These are phyloP conservation scores for Ellobium chinense DNA, from an alignment of 2,888 invertebrate genomes.

Conservation along the genomic window DNA sequence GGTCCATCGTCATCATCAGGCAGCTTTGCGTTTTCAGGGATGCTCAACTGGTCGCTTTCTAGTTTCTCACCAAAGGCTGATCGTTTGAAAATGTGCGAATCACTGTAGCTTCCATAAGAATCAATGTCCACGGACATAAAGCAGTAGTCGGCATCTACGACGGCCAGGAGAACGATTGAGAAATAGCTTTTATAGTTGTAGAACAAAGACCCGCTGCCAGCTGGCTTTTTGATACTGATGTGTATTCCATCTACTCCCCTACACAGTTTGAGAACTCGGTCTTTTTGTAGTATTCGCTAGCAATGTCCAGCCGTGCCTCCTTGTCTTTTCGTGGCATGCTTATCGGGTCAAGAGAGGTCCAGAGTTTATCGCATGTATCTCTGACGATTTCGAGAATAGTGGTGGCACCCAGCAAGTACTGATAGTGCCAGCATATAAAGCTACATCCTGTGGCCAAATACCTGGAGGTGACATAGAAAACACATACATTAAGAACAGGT, in stretches of 20 bases:
- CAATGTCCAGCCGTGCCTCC: background rate
- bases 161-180: background rate
- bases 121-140: constrained; percentile 1
- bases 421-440: background rate
- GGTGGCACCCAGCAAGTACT: background rate
- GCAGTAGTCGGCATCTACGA: background rate
- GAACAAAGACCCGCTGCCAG: constrained; percentile 10
- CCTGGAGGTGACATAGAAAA: background rate
- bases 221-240: background rate
- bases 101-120: background rate
- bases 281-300: background rate
- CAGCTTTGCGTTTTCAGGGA: background rate
- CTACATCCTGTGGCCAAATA: constrained; percentile 5
- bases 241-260: background rate
- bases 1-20: background rate
- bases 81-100: background rate
- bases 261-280: background rate
- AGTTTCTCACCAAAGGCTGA: background rate
- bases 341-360: background rate
- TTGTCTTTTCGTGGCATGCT: background rate
- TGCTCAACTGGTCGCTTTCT: background rate
- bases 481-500: background rate
- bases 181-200: constrained; percentile 3
- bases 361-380: background rate
- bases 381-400: background rate